Conservation (phyloP, 2,797 vertebrate genomes). For the Hirundo rustica region DNA sequence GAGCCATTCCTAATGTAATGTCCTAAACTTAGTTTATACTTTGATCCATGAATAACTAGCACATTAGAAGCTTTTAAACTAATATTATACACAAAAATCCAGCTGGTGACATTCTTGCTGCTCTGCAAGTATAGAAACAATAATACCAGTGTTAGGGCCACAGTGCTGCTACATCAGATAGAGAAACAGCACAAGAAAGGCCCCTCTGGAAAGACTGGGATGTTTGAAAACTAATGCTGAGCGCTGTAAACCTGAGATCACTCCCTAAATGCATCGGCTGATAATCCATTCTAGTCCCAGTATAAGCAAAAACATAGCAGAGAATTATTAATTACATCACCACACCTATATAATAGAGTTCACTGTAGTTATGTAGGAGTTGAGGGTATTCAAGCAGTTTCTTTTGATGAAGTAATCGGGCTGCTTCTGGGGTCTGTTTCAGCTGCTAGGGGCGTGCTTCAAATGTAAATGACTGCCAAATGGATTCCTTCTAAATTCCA, state of each 20-base stretch:
- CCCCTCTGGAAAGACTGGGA: slow-evolving; percentile 28
- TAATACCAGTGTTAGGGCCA: background rate
- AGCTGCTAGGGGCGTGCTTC: slow-evolving; percentile 86
- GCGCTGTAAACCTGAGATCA: background rate
- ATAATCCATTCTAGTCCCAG: slow-evolving; percentile 2
- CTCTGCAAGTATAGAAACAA: background rate
- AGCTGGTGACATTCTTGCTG: background rate
- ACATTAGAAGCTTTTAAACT: background rate
- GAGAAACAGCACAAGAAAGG: background rate
- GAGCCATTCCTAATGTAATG: background rate
- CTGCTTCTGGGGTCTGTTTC: slow-evolving; percentile 78
- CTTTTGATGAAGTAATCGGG: slow-evolving; percentile 78
- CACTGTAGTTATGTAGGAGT: slow-evolving; percentile 72
- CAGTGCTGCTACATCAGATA: background rate
- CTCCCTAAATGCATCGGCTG: background rate
- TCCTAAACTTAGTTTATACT: slow-evolving; percentile 6
- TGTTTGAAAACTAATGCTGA: slow-evolving; percentile 43
- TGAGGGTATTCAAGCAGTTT: slow-evolving; percentile 69
- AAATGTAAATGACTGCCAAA: slow-evolving; percentile 87
- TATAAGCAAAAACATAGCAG: slow-evolving; percentile 60
- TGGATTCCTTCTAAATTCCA: slow-evolving; percentile 82
- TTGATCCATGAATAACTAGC: background rate
- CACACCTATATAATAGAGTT: slow-evolving; percentile 61
- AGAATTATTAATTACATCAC: slow-evolving; percentile 72
- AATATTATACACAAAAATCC: background rate